Conservation (phyloP, 2,113 vertebrate genomes). For the Myxocyprinus asiaticus region DNA sequence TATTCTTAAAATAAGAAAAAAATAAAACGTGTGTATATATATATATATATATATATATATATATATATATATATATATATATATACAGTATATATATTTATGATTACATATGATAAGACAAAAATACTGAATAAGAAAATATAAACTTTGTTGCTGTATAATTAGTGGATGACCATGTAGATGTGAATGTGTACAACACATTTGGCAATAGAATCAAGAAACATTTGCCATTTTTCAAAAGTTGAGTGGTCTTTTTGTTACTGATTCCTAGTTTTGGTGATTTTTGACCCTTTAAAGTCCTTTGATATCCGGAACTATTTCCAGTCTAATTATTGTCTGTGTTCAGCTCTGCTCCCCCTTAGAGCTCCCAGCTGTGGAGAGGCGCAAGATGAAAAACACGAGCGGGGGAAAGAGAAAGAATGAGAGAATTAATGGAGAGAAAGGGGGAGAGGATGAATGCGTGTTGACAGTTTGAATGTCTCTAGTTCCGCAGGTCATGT, state of each 20-base stretch:
- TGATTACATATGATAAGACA: no score
- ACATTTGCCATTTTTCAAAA: constrained; percentile 26
- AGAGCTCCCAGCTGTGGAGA: constrained; percentile 45
- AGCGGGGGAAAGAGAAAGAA: constrained; percentile 18
- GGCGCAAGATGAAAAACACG: constrained; percentile 57
- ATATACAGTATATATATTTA: no score
- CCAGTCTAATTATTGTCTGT: constrained; percentile 68
- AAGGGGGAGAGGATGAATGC: constrained; percentile 51
- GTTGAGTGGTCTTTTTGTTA: constrained; percentile 61
- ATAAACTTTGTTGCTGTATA: no score
- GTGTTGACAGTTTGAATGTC: constrained; percentile 69
- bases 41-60: no score
- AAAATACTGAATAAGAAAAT: no score
- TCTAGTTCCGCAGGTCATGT: constrained; percentile 61
- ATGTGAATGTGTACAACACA: no score
- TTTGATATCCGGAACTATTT: constrained; percentile 69
- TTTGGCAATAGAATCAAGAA: no score
- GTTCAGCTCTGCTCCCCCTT: constrained; percentile 37
- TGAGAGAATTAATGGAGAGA: constrained; percentile 19
- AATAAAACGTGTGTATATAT: no score
- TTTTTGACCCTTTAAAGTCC: constrained; percentile 66
- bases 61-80: no score
- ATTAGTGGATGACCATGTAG: no score
- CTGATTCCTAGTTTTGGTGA: constrained; percentile 49
- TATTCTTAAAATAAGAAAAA: no score